A percentile compares a stretch with the other conserved stretches of the same genome.
phyloP scores from a whole-genome alignment of 2,888 invertebrate genomes.

The Microplitis deprimator region DNA sequence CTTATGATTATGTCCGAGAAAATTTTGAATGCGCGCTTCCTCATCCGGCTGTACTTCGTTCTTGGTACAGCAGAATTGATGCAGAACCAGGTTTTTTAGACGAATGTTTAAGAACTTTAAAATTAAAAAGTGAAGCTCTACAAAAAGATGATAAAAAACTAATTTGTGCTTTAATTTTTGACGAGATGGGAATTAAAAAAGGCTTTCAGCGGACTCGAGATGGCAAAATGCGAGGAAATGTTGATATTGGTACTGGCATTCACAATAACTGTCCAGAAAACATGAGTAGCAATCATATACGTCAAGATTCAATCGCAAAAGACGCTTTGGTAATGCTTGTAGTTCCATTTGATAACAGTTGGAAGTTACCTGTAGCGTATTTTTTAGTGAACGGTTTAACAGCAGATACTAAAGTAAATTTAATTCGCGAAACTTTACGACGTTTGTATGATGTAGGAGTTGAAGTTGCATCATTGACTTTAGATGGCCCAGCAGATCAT shows the following conservation, averaged over 20 bases:
- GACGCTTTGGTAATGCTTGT: slow-evolving; percentile 45
- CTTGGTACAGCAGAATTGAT: background rate
- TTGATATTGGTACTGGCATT: slow-evolving; percentile 46
- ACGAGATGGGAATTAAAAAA: too few relatives aligned
- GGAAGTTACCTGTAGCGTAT: slow-evolving; percentile 49
- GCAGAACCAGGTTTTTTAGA: background rate
- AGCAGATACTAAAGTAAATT: slow-evolving; percentile 3
- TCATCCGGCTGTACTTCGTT: background rate
- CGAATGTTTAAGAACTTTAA: slow-evolving; percentile 2
- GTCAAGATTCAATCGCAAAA: slow-evolving; percentile 1
- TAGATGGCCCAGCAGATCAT: slow-evolving; percentile 42
- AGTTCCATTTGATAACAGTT: slow-evolving; percentile 37
- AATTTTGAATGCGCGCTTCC: background rate
- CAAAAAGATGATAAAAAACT: too few relatives aligned
- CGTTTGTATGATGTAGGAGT: slow-evolving; percentile 41
- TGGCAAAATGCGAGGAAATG: slow-evolving; percentile 46
- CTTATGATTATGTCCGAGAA: slow-evolving; percentile 15
- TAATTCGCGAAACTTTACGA: slow-evolving; percentile 19
- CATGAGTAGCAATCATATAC: slow-evolving; percentile 18
- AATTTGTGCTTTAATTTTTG: too few relatives aligned
- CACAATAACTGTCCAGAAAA: slow-evolving; percentile 32
- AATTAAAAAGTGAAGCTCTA: background rate
- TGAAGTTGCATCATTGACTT: slow-evolving; percentile 39
- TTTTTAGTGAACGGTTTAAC: slow-evolving; percentile 45
- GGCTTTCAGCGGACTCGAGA: slow-evolving; percentile 8